A percentile compares a stretch with the other conserved stretches of the same genome.
Conservation (phyloP, 2,888 invertebrate genomes). For the Dolichopus griseipennis region DNA sequence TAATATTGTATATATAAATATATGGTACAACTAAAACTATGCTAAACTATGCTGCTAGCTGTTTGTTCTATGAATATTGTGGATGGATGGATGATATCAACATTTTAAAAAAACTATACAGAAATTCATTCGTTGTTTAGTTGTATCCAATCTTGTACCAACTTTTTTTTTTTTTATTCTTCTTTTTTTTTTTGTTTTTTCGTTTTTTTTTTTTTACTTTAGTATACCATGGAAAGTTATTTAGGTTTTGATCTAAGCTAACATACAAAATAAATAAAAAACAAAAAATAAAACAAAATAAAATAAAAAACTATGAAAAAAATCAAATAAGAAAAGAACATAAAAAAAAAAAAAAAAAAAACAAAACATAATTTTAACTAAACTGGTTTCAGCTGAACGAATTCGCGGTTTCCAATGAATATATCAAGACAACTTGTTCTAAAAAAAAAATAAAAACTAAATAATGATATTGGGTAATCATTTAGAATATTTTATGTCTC, state of each 20-base stretch:
- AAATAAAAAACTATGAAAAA: not conserved
- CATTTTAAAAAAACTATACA: not conserved
- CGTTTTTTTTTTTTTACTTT: not conserved
- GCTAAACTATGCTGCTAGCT: no score
- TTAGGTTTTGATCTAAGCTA: not conserved
- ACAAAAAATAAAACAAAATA: not conserved
- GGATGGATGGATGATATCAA: not conserved
- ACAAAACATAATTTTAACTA: not conserved
- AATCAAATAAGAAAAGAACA: not conserved
- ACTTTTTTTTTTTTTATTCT: not conserved
- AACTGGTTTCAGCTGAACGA: not conserved
- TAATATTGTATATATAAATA: no score
- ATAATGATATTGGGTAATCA: no score
- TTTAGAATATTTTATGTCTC: no score
- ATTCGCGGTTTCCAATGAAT: conserved; percentile 3
- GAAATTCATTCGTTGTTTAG: not conserved
- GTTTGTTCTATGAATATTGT: not conserved
- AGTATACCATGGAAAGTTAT: not conserved
- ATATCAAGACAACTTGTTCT: not conserved
- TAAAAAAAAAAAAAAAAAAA: not conserved
- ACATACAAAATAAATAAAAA: not conserved
- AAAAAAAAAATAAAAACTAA: no score
- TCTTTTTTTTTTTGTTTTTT: no score
- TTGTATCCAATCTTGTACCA: not conserved
- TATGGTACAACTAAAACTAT: no score